These are phyloP conservation scores for Neodiprion fabricii DNA, from an alignment of 1,140 invertebrate species.

Conservation along the genomic window DNA sequence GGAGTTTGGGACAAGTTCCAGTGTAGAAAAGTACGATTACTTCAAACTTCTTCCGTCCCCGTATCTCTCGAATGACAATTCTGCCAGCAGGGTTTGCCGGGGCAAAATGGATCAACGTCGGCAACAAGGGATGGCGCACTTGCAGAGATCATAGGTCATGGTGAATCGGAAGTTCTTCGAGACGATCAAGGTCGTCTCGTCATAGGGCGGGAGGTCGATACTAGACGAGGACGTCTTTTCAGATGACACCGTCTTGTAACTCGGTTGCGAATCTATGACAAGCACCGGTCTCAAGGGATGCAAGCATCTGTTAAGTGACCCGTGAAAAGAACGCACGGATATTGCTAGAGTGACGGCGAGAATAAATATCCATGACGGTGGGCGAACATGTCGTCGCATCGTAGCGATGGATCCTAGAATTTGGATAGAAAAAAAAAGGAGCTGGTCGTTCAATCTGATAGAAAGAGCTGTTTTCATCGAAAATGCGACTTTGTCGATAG, in stretches of 20 bases:
- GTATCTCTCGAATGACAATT: constrained; percentile 70
- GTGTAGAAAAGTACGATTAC: constrained; percentile 73
- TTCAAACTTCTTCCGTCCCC: constrained; percentile 63
- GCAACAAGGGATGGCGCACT: constrained; percentile 58
- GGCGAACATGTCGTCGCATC: constrained; percentile 46
- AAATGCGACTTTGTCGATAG: too few relatives aligned
- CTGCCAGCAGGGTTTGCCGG: constrained; percentile 69
- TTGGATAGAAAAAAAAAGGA: too few relatives aligned
- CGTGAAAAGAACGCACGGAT: constrained; percentile 33
- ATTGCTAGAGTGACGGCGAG: constrained; percentile 39
- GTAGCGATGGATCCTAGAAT: neutral
- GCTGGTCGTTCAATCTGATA: too few relatives aligned
- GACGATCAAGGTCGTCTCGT: constrained; percentile 63
- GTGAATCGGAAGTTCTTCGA: constrained; percentile 65
- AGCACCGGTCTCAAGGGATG: constrained; percentile 40
- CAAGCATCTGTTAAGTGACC: constrained; percentile 40
- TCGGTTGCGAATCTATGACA: constrained; percentile 29
- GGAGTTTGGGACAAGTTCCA: constrained; percentile 64
- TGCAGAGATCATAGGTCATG: constrained; percentile 63
- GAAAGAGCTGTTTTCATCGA: too few relatives aligned
- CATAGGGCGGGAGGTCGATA: constrained; percentile 45
- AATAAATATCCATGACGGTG: constrained; percentile 38
- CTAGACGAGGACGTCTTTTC: constrained; percentile 34
- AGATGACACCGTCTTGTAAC: constrained; percentile 38
- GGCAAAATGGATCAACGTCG: constrained; percentile 74